Conservation (phyloP, 2,113 vertebrate species). For the Centropristis striata region DNA sequence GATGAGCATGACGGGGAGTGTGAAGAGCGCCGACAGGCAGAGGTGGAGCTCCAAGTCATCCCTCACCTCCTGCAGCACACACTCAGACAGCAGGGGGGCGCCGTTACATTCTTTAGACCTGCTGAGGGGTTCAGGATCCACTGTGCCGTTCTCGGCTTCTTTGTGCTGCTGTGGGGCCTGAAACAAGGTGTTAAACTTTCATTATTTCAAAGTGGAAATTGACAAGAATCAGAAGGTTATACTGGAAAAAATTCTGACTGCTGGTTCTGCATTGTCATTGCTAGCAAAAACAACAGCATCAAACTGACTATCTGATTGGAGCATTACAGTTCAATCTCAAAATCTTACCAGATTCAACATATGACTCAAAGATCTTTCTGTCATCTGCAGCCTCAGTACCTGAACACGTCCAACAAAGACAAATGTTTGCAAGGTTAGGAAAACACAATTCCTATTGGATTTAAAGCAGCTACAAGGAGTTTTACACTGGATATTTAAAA, state of each 20-base stretch:
- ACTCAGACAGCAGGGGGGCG: conserved; percentile 67
- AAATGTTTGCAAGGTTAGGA: neutral
- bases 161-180: conserved; percentile 77
- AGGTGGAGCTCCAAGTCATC: conserved; percentile 91
- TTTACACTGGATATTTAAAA: too few species aligned
- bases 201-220: neutral
- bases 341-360: conserved; percentile 88
- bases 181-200: neutral
- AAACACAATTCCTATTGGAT: neutral
- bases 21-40: conserved; percentile 87
- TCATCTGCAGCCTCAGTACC: conserved; percentile 91
- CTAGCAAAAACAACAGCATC: neutral
- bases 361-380: conserved; percentile 86
- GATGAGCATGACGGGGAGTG: conserved; percentile 88
- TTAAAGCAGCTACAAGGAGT: too few species aligned
- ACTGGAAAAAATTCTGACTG: neutral
- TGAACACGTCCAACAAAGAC: conserved; percentile 68
- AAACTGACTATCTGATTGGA: neutral
- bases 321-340: neutral
- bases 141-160: conserved; percentile 63
- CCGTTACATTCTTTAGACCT: conserved; percentile 62
- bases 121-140: neutral
- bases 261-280: neutral
- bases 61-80: conserved; percentile 80
- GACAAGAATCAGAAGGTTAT: neutral